Conservation (phyloP, 2,888 invertebrate genomes). For the Sarcophaga subvicina region DNA sequence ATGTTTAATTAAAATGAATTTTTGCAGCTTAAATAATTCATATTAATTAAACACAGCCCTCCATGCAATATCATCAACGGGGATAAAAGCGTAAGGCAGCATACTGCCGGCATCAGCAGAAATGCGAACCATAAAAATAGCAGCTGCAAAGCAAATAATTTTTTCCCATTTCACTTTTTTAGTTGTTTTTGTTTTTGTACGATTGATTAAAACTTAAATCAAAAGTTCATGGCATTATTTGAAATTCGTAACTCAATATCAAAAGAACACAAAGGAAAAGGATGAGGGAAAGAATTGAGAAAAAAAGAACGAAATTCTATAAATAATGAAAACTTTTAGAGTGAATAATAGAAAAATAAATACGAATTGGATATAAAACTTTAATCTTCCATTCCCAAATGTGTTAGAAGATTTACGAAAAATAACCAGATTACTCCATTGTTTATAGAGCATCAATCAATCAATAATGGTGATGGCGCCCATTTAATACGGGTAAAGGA, state of each 20-base stretch:
- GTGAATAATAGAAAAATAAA: conserved; percentile 9
- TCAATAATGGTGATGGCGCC: background rate
- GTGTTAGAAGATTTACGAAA: background rate
- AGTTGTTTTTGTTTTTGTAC: background rate
- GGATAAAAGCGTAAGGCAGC: background rate
- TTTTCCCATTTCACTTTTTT: background rate
- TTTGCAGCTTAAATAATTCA: conserved; percentile 44
- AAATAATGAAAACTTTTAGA: conserved; percentile 17
- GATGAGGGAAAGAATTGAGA: conserved; percentile 21
- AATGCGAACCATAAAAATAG: background rate
- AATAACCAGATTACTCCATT: background rate
- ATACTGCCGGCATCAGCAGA: background rate
- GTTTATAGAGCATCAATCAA: background rate
- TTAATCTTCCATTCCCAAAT: background rate
- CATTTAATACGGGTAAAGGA: no score
- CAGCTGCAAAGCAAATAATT: conserved; percentile 8
- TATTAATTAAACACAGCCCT: conserved; percentile 29
- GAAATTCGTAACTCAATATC: background rate
- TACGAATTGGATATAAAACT: conserved; percentile 20
- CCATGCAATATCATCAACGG: background rate
- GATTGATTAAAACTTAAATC: conserved; percentile 10
- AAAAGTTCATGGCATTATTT: conserved; percentile 34
- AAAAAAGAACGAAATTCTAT: background rate
- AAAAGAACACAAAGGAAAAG: background rate
- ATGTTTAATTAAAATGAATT: conserved; percentile 47